Evolutionary conservation across 2,113 vertebrate genomes (phyloP).

Genomic region (Colius striatus): DNA sequence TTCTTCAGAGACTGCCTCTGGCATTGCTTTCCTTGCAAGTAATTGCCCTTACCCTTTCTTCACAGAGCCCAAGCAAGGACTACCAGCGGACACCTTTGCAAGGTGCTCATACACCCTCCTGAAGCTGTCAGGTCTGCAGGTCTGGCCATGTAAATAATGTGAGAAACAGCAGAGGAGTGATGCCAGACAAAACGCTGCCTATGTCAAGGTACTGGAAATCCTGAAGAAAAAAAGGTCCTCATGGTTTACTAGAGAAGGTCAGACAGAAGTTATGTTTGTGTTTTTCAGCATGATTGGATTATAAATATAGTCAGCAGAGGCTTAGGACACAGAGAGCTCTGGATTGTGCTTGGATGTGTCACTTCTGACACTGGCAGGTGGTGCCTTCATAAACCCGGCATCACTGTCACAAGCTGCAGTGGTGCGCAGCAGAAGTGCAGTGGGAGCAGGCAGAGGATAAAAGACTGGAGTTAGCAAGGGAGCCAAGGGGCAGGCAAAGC

Average conservation of each 20-base stretch:
- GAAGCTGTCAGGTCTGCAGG: neutral
- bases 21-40: neutral
- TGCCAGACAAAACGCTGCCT: neutral
- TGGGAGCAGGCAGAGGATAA: neutral
- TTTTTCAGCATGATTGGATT: conserved; percentile 37
- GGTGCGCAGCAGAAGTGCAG: neutral
- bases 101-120: neutral
- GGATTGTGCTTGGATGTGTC: neutral
- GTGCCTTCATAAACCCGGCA: neutral
- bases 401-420: neutral
- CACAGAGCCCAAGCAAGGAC: neutral
- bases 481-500: conserved; percentile 1
- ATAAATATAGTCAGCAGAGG: conserved; percentile 35
- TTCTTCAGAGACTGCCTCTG: neutral
- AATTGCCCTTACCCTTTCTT: neutral
- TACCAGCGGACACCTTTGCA: neutral
- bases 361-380: neutral
- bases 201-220: neutral
- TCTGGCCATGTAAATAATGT: neutral
- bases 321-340: neutral
- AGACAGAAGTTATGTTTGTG: conserved; percentile 1
- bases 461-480: neutral
- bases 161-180: neutral
- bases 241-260: neutral
- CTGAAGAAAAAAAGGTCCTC: neutral